A percentile compares a stretch with the other conserved stretches of the same genome.
Evolutionary conservation across 2,113 vertebrate genomes (phyloP).

Genomic region (Procavia capensis): DNA sequence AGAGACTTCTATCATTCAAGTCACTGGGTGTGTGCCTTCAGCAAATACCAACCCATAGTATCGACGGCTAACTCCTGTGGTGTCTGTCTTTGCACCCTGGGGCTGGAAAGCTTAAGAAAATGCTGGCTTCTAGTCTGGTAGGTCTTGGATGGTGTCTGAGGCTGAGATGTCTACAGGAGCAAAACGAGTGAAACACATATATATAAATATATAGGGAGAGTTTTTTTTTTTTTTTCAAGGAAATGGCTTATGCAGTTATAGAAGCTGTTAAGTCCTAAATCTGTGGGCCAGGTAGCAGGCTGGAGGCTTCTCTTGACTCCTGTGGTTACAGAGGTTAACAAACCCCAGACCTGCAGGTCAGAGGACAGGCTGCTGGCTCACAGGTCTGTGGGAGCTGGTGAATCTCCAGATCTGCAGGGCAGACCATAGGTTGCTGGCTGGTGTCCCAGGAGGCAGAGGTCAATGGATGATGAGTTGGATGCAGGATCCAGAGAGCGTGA

Average conservation of each 20-base stretch:
- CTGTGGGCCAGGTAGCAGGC: not conserved
- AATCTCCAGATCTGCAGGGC: not conserved
- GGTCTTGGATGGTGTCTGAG: not conserved
- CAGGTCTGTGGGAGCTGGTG: not conserved
- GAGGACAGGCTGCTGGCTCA: not conserved
- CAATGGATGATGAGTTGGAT: not conserved
- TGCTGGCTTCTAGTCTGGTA: not conserved
- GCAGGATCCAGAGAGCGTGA: not conserved
- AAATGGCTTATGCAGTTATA: not conserved
- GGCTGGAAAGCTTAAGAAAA: not conserved
- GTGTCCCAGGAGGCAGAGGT: not conserved
- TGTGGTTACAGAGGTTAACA: not conserved
- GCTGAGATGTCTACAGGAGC: not conserved
- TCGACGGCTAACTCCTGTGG: not conserved
- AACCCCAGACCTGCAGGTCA: not conserved
- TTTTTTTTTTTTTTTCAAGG: not conserved
- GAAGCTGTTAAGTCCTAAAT: not conserved
- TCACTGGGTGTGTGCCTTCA: conserved; percentile 15
- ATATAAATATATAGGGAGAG: too few species aligned
- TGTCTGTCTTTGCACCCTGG: not conserved
- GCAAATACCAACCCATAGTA: not conserved
- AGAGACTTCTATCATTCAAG: conserved; percentile 61
- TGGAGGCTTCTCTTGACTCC: not conserved
- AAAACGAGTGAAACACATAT: too few species aligned
- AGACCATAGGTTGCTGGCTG: not conserved